These are phyloP conservation scores for Teleiodes luculella DNA, from an alignment of 2,888 invertebrate species.

Conservation along the genomic window DNA sequence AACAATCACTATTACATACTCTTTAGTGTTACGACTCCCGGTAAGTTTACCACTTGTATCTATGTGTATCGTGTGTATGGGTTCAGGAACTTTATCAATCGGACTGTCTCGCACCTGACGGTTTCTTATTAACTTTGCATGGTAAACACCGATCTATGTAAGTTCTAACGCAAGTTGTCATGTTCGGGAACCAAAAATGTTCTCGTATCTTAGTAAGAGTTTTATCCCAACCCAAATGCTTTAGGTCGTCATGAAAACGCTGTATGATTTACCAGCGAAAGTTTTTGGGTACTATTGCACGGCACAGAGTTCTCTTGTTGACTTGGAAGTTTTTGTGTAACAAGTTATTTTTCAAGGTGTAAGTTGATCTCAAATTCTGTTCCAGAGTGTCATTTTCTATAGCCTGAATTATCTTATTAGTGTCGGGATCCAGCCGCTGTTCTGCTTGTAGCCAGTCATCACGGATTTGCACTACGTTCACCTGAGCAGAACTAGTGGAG, in stretches of 20 bases:
- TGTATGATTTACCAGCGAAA: not conserved
- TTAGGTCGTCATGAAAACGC: not conserved
- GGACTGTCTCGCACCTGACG: not conserved
- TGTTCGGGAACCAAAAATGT: constrained; percentile 4
- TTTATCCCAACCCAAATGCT: not conserved
- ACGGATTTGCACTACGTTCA: not conserved
- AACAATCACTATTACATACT: constrained; percentile 23
- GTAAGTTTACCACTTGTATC: constrained; percentile 29
- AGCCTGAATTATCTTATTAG: not conserved
- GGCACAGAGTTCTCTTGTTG: no score
- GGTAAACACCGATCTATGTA: constrained; percentile 16
- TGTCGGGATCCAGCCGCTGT: not conserved
- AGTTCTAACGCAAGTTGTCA: constrained; percentile 7
- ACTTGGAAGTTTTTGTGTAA: not conserved
- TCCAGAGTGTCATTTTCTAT: constrained; percentile 4
- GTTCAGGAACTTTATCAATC: constrained; percentile 18
- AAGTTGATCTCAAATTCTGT: not conserved
- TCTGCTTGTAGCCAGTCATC: constrained; percentile 6
- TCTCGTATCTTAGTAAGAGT: not conserved
- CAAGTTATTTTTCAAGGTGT: not conserved
- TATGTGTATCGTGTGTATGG: constrained; percentile 29
- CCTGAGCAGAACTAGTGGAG: not conserved
- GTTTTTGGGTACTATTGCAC: constrained; percentile 13
- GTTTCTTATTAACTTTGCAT: constrained; percentile 11
- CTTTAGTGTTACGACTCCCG: constrained; percentile 8